Base-by-base conservation (phyloP, 2,113 vertebrate genomes). In the Empidonax alnorum region DNA sequence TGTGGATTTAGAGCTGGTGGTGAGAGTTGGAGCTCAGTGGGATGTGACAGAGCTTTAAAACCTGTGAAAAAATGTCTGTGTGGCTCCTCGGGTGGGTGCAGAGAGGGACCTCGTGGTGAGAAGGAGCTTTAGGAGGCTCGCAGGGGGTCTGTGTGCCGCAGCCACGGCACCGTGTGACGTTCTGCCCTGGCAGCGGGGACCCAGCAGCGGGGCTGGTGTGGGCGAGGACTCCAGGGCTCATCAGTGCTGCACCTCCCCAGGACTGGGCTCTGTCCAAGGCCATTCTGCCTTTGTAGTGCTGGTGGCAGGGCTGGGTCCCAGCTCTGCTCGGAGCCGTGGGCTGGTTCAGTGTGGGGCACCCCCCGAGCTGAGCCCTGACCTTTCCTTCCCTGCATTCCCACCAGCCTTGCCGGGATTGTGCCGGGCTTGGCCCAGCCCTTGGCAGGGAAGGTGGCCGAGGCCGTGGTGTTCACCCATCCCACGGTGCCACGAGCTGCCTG, bases 141-240 rank as follows among this genome's bases (percentile, higher is more conserved):
- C 0, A 0, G 75, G 71, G 74, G 91, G 30, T 67, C 61, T 18
- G 55, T 33, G 80, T 12, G 91, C 59, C 7, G 93, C 6, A 4
- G 76, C 66, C 30, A 0, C 0, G 1, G 67, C 7, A 0, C 1
- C 1, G 1, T 0, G 3, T 1, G 3, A 20, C 1, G 1, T 12
- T 37, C 74, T 14, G 30, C 37, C 55, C 37, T 2, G 6, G 77
- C 66, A 24, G 44, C 4, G 1, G 58, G 52, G 66, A 47, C 62
- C 61, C 0, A 4, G 14, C 7, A 1, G 55, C 4, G 30, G 22
- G 4, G 75, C 5, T 3, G 3, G 27, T 3, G 3, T 4, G 33
- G 90, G 10, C 2, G 21, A 12, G 21, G 59, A 24, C 39, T 1
- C 6, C 4, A 24, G 75, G n/a, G 1, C 11, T 35, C 1, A 1